A percentile compares a stretch with the other conserved stretches of the same genome.
Evolutionary conservation across 2,797 vertebrate species (phyloP).

Genomic region (Aphelocoma californica): DNA sequence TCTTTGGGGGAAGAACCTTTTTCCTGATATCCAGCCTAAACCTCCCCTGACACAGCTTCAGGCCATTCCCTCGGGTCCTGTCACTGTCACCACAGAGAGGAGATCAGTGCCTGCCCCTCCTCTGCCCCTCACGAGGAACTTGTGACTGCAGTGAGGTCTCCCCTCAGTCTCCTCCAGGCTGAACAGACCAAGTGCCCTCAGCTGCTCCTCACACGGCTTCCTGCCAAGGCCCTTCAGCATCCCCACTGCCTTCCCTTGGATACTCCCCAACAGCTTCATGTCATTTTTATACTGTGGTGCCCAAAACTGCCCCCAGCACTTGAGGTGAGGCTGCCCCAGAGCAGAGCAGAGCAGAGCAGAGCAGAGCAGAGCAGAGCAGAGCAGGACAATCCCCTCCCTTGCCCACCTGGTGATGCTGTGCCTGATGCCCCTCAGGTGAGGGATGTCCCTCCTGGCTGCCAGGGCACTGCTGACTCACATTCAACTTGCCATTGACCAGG

Average conservation of each 20-base stretch:
- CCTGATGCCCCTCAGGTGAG: background rate
- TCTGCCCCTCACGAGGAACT: rapidly evolving
- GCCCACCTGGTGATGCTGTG: rapidly evolving
- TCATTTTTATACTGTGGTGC: rapidly evolving
- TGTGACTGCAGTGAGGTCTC: background rate
- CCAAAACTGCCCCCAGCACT: background rate
- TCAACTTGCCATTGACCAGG: rapidly evolving
- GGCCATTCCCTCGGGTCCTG: rapidly evolving
- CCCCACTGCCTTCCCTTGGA: background rate
- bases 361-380: background rate
- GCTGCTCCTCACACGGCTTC: rapidly evolving
- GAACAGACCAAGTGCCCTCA: background rate
- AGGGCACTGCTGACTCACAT: background rate
- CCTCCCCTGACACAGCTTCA: rapidly evolving
- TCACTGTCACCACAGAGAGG: background rate
- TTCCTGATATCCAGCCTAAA: rapidly evolving
- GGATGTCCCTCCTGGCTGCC: background rate
- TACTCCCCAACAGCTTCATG: rapidly evolving
- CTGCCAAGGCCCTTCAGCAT: background rate
- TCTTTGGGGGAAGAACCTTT: background rate
- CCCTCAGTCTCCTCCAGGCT: background rate
- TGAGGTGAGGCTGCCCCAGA: rapidly evolving
- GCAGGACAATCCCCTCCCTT: background rate
- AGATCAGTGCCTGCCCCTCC: background rate
- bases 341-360: background rate